Conservation (phyloP, 2,888 invertebrate species). For the Orthosia incerta region DNA sequence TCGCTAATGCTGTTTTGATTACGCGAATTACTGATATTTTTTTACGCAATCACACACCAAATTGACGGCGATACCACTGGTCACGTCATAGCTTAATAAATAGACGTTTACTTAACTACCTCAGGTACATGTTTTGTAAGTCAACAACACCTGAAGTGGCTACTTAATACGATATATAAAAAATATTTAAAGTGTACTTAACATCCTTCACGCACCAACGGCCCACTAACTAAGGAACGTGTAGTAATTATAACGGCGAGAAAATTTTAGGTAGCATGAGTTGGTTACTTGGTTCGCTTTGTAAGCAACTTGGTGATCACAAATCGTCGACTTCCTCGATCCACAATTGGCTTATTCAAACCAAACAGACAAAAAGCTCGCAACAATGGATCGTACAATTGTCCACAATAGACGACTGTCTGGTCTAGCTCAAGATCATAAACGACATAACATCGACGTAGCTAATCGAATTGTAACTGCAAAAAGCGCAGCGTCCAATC, state of each 20-base stretch:
- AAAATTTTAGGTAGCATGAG: conserved; percentile 63
- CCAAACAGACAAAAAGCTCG: conserved; percentile 83
- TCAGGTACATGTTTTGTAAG: conserved; percentile 68
- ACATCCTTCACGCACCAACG: conserved; percentile 64
- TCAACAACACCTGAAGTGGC: conserved; percentile 68
- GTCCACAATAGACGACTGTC: conserved; percentile 69
- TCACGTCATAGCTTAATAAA: conserved; percentile 80
- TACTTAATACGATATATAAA: conserved; percentile 66
- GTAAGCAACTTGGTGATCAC: conserved; percentile 63
- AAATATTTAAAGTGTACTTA: conserved; percentile 64
- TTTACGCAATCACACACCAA: conserved; percentile 75
- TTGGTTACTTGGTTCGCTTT: conserved; percentile 42
- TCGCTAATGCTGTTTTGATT: conserved; percentile 88
- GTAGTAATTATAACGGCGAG: conserved; percentile 58
- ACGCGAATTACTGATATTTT: conserved; percentile 81
- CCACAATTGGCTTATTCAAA: conserved; percentile 84
- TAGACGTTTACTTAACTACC: conserved; percentile 75
- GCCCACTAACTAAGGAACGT: conserved; percentile 54
- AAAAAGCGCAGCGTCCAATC: conserved; percentile 68
- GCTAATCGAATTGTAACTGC: conserved; percentile 66
- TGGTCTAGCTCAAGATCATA: conserved; percentile 76
- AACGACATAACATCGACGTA: conserved; percentile 68
- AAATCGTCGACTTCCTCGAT: conserved; percentile 85
- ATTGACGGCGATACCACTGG: conserved; percentile 71
- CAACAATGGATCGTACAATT: conserved; percentile 82